A percentile compares a stretch with the other conserved stretches of the same genome.
Evolutionary conservation across 2,888 invertebrate species (phyloP).

Genomic region (Thymelicus lineola): DNA sequence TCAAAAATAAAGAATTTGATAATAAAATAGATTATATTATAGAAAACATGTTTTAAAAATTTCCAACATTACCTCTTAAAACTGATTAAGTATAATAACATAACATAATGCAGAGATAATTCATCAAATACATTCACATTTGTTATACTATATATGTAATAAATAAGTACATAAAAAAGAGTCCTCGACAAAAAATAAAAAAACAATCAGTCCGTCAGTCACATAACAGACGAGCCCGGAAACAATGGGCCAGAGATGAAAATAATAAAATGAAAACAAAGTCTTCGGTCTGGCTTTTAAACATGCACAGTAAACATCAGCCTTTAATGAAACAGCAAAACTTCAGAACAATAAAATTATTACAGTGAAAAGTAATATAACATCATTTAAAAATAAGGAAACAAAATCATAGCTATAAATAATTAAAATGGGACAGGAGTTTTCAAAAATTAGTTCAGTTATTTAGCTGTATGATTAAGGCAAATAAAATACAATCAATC

Average conservation of each 20-base stretch:
- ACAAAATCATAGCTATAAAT: too few relatives aligned
- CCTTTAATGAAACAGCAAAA: background rate
- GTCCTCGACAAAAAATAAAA: conserved; percentile 3
- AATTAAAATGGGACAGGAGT: too few relatives aligned
- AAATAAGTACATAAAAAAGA: background rate
- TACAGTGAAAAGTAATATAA: background rate
- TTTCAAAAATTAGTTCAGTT: too few relatives aligned
- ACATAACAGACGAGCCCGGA: conserved; percentile 4
- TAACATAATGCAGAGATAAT: background rate
- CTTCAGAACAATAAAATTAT: background rate
- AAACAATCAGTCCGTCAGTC: conserved; percentile 8
- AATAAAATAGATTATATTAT: too few relatives aligned
- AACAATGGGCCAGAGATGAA: conserved; percentile 23
- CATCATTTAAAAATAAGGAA: too few relatives aligned
- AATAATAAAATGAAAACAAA: conserved; percentile 22
- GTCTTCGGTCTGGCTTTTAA: background rate
- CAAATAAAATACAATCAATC: too few relatives aligned
- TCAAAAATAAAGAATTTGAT: too few relatives aligned
- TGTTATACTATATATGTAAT: too few relatives aligned
- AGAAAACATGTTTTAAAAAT: too few relatives aligned
- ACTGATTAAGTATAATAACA: too few relatives aligned
- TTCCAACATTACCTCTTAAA: too few relatives aligned
- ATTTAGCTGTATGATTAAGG: too few relatives aligned
- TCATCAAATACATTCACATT: background rate
- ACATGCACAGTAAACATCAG: background rate